Evolutionary conservation across 2,113 vertebrate genomes (phyloP), one percentile per base, ranked within the genome.

Genomic region (Hylia prasina): DNA sequence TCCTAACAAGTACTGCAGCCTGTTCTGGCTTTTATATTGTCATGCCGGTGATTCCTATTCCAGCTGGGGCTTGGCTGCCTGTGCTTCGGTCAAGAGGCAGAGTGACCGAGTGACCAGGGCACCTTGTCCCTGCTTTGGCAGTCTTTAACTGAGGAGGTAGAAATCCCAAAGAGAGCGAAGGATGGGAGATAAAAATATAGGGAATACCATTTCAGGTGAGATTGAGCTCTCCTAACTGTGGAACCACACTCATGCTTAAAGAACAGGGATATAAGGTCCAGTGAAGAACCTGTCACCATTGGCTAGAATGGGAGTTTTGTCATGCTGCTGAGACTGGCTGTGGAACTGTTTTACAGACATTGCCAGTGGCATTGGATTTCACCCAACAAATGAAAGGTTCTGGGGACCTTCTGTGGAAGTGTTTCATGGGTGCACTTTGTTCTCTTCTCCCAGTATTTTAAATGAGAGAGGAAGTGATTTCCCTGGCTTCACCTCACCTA

Each of bases 11-110:
- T 13, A 48, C n/a, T 13, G 37, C 27, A 61, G 23, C 37, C n/a
- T 45, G 3, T 39, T 65, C 37, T 65, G 18, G 9, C 15, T 71
- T 71, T 30, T 37, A 0, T 31, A 6, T 21, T 42, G 68, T 47
- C 37, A 51, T 0, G 0, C 11, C 0, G 0, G 13, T 1, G 19
- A 23, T 40, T 92, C 31, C 33, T 51, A 12, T 54, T 90, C 39
- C 78, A 47, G 40, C 17, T 81, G 50, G 3, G 16, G 6, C 15
- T 15, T 0, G 0, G 19, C 63, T 72, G 56, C 54, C 15, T 65
- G 44, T 17, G n/a, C 37, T 61, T 81, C 31, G 3, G 4, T 4
- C 37, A 9, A 54, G 64, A 45, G 33, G 44, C 28, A 44, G n/a
- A 45, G 44, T 50, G 42, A 64, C 35, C 18, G n/a, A 45, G 44